Percentiles rank a stretch among this genome's conserved stretches.
Evolutionary conservation across 2,888 invertebrate genomes (phyloP).

Genomic region (Syrista parreyssii): DNA sequence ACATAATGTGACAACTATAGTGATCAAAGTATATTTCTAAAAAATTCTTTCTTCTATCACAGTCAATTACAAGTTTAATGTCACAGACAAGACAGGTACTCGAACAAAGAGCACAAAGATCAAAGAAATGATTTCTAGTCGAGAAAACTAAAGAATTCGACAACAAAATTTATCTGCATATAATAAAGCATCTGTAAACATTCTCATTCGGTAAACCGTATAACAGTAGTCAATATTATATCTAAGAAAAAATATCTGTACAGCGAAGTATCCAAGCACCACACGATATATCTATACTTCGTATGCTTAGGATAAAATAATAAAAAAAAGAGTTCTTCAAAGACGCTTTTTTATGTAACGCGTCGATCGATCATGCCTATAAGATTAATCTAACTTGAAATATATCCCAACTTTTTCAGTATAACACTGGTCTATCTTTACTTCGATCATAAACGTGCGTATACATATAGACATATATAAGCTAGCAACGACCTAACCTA

Average conservation of each 20-base stretch:
- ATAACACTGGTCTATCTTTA: too few relatives aligned
- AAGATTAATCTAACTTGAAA: too few relatives aligned
- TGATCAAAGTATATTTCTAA: not conserved
- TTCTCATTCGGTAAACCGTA: slow-evolving; percentile 16
- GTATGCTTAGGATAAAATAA: not conserved
- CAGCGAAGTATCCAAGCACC: not conserved
- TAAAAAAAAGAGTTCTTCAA: not conserved
- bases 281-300: not conserved
- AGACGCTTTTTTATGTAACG: not conserved
- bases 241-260: not conserved
- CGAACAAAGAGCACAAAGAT: not conserved
- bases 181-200: slow-evolving; percentile 9
- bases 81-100: not conserved
- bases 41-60: not conserved
- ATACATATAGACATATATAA: too few relatives aligned
- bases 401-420: too few relatives aligned
- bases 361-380: not conserved
- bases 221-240: slow-evolving; percentile 9
- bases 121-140: slow-evolving; percentile 17
- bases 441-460: too few relatives aligned
- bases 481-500: too few relatives aligned
- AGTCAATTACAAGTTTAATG: not conserved
- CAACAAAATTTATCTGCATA: not conserved
- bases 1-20: not conserved
- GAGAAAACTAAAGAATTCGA: slow-evolving; percentile 9